Conservation (phyloP, 2,888 invertebrate genomes). For the Drosophila neonasuta region DNA sequence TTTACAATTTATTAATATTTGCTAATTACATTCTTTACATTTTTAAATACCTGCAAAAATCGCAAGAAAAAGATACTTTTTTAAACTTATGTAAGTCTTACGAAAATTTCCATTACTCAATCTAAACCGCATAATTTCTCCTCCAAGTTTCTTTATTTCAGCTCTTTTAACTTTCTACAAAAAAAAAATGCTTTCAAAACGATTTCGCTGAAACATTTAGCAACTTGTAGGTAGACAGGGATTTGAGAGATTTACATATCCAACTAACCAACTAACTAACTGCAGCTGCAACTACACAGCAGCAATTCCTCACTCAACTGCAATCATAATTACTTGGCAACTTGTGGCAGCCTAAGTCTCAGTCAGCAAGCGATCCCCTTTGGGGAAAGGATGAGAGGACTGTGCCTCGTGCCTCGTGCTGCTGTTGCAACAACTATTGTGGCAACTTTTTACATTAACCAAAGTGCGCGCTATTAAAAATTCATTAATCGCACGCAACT, state of each 20-base stretch:
- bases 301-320: conserved; percentile 35
- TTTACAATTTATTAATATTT: too few species aligned
- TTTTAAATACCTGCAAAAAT: too few species aligned
- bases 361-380: not conserved
- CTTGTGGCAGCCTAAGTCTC: conserved; percentile 37
- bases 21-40: too few species aligned
- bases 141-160: not conserved
- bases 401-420: not conserved
- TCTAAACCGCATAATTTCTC: not conserved
- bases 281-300: conserved; percentile 30
- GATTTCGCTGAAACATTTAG: conserved; percentile 20
- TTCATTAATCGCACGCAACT: conserved; percentile 73
- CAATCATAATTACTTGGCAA: conserved; percentile 65
- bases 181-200: conserved; percentile 11
- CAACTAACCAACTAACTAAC: conserved; percentile 29
- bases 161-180: not conserved
- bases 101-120: not conserved
- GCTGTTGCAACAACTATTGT: conserved; percentile 47
- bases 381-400: not conserved
- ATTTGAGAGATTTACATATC: conserved; percentile 51
- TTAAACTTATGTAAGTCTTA: too few species aligned
- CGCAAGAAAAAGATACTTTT: too few species aligned
- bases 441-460: conserved; percentile 72
- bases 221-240: conserved; percentile 17
- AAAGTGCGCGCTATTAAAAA: conserved; percentile 73